phyloP scores from a whole-genome alignment of 2,888 invertebrate species.

The Ommatoiulus sabulosus region DNA sequence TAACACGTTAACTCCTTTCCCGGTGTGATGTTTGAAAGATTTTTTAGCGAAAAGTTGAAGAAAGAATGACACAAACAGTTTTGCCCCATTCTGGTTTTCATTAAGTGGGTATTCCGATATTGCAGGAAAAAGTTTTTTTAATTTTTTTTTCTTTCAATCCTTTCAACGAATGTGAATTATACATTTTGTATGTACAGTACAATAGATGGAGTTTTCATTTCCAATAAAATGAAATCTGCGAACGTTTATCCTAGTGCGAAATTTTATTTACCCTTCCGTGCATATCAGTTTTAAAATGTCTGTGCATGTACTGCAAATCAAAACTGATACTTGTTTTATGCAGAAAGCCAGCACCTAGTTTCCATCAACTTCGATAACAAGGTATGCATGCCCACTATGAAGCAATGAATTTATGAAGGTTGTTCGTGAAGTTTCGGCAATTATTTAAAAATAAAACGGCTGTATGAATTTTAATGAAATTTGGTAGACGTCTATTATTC shows the following conservation, averaged over 20 bases:
- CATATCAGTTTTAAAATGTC: no score
- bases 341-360: no score
- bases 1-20: neutral
- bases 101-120: neutral
- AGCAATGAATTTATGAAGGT: no score
- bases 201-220: neutral
- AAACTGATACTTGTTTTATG: no score
- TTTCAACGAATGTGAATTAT: neutral
- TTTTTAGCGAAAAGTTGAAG: neutral
- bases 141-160: neutral
- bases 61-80: neutral
- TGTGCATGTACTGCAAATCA: neutral
- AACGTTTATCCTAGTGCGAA: neutral
- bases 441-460: no score
- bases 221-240: constrained; percentile 35
- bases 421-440: no score
- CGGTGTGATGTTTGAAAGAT: neutral
- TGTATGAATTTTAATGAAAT: no score
- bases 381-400: no score
- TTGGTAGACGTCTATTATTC: no score
- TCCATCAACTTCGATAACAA: no score
- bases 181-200: constrained; percentile 8
- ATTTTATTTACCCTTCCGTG: neutral
- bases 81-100: neutral
- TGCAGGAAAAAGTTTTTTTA: neutral